Percentiles rank a stretch among this genome's conserved stretches.
Evolutionary conservation across 2,797 vertebrate species (phyloP).

Genomic region (Heliangelus exortis): DNA sequence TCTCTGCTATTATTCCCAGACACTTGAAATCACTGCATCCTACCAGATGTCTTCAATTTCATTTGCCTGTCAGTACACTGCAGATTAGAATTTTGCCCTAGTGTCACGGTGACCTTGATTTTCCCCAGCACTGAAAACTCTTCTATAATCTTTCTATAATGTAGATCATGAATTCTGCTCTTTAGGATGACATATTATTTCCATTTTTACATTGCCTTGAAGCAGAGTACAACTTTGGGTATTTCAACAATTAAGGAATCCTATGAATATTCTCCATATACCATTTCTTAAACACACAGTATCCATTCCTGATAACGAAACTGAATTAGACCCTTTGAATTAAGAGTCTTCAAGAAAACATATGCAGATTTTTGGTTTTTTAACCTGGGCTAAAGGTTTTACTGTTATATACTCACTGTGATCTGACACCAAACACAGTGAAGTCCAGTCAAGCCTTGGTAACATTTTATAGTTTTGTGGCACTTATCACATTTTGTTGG

Average conservation of each 20-base stretch:
- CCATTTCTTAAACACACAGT: neutral
- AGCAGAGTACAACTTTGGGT: neutral
- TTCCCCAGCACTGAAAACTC: neutral
- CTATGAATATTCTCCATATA: neutral
- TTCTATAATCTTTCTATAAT: neutral
- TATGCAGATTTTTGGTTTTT: neutral
- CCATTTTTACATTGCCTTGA: neutral
- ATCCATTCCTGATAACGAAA: neutral
- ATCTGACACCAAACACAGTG: conserved; percentile 97
- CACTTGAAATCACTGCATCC: neutral
- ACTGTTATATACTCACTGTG: conserved; percentile 83
- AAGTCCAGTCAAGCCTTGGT: conserved; percentile 94
- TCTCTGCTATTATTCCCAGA: neutral
- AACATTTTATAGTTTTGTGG: conserved; percentile 96
- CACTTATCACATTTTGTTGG: conserved; percentile 95
- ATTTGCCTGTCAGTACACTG: neutral
- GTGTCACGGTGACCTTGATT: neutral
- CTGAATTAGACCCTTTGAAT: neutral
- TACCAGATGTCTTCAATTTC: conserved; percentile 12
- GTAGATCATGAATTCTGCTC: neutral
- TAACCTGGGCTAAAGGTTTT: neutral
- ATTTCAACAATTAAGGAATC: neutral
- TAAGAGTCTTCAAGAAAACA: neutral
- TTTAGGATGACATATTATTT: neutral
- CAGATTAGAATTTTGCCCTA: neutral